Evolutionary conservation across 2,113 vertebrate genomes (phyloP).

Genomic region (Grammomys dolichurus): DNA sequence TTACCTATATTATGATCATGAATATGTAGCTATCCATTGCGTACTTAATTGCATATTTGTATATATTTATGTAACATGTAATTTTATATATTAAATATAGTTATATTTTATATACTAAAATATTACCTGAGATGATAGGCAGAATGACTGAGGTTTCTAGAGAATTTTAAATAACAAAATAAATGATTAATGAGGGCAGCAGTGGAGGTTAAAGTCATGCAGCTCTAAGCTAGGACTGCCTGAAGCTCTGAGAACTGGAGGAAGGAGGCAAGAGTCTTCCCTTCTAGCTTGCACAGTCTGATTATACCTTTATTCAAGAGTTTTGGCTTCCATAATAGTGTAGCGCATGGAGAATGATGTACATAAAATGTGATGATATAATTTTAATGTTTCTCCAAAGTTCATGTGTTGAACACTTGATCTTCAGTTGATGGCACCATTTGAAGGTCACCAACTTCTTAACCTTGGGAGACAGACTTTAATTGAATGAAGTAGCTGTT

Average conservation of each 20-base stretch:
- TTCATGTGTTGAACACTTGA: not conserved
- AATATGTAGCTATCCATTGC: not conserved
- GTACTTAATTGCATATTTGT: not conserved
- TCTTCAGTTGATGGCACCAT: not conserved
- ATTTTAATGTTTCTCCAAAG: not conserved
- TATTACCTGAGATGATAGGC: not conserved
- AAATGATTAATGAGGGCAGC: not conserved
- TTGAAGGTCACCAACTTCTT: not conserved
- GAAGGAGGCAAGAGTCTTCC: not conserved
- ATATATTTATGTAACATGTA: not conserved
- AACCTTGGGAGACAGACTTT: not conserved
- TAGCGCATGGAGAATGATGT: not conserved
- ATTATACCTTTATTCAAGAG: not conserved
- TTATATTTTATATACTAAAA: not conserved
- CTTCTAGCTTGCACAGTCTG: not conserved
- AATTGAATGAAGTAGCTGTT: not conserved
- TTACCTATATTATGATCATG: not conserved
- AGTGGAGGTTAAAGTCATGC: not conserved
- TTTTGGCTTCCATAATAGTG: not conserved
- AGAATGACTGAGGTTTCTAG: not conserved
- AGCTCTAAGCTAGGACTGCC: not conserved
- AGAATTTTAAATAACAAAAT: not conserved
- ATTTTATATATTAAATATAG: not conserved
- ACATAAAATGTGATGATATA: not conserved
- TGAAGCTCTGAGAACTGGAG: not conserved